A percentile compares a stretch with the other conserved stretches of the same genome.
Conservation (phyloP, 2,888 invertebrate species). For the Agonopterix heracliana region DNA sequence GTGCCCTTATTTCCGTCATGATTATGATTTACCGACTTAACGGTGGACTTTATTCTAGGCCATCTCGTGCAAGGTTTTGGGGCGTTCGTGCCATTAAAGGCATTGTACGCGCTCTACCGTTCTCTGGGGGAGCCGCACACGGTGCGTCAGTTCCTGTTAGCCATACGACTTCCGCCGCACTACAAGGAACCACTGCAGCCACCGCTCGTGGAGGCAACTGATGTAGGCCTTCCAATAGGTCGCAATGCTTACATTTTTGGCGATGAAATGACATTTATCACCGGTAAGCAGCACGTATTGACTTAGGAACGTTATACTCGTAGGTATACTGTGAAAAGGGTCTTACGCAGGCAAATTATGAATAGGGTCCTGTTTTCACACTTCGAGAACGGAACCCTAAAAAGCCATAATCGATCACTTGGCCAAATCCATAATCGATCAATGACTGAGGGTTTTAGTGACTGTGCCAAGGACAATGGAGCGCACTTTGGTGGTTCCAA, state of each 20-base stretch:
- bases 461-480: too few relatives aligned
- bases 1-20: not conserved
- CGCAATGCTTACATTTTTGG: constrained; percentile 49
- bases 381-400: too few relatives aligned
- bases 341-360: too few relatives aligned
- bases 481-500: too few relatives aligned
- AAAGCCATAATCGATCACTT: too few relatives aligned
- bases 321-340: too few relatives aligned
- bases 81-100: constrained; percentile 56
- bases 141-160: constrained; percentile 48
- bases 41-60: constrained; percentile 27
- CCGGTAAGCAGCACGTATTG: constrained; percentile 29
- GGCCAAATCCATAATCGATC: too few relatives aligned
- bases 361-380: too few relatives aligned
- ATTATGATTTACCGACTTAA: not conserved
- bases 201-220: constrained; percentile 28
- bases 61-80: constrained; percentile 44
- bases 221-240: constrained; percentile 35
- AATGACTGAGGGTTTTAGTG: too few relatives aligned
- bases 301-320: not conserved
- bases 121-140: constrained; percentile 65
- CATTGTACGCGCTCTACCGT: constrained; percentile 58
- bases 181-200: constrained; percentile 25
- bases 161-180: constrained; percentile 41
- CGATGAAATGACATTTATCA: constrained; percentile 46